Percentiles rank a stretch among this genome's conserved stretches.
Conservation (phyloP, 2,113 vertebrate species). For the Zeus faber region DNA sequence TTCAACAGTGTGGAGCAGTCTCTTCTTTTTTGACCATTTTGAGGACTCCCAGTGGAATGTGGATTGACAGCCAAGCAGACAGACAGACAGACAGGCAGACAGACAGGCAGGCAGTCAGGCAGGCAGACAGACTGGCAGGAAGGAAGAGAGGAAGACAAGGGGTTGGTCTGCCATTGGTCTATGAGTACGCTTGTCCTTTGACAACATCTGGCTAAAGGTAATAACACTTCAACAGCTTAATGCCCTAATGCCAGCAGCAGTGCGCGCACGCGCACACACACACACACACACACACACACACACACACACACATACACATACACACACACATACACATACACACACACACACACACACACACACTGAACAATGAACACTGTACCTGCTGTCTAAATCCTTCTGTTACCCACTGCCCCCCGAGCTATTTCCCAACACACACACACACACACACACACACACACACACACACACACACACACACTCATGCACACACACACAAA, state of each 20-base stretch:
- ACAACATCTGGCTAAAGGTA: conserved; percentile 50
- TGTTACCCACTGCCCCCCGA: conserved; percentile 45
- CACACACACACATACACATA: conserved; percentile 6
- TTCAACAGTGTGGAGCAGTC: too few species aligned
- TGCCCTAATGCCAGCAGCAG: conserved; percentile 39
- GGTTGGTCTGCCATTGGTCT: conserved; percentile 23
- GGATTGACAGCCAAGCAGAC: conserved; percentile 31
- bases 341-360: conserved; percentile 12
- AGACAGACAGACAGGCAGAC: conserved; percentile 14
- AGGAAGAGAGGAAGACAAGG: neutral
- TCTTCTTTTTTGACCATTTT: neutral
- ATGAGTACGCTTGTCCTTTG: conserved; percentile 46
- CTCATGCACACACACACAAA: neutral
- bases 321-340: conserved; percentile 26
- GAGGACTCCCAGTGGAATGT: too few species aligned
- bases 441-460: conserved; percentile 2
- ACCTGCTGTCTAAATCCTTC: conserved; percentile 57
- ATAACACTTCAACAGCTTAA: conserved; percentile 48
- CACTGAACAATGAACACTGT: conserved; percentile 12
- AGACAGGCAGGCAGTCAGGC: conserved; percentile 5
- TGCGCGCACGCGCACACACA: neutral
- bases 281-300: conserved; percentile 14
- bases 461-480: conserved; percentile 2
- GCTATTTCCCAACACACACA: conserved; percentile 36
- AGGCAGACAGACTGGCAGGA: conserved; percentile 17